Evolutionary conservation across 92 coral and sea anemone species (phyloP).

Genomic region (Siderastrea radians): DNA sequence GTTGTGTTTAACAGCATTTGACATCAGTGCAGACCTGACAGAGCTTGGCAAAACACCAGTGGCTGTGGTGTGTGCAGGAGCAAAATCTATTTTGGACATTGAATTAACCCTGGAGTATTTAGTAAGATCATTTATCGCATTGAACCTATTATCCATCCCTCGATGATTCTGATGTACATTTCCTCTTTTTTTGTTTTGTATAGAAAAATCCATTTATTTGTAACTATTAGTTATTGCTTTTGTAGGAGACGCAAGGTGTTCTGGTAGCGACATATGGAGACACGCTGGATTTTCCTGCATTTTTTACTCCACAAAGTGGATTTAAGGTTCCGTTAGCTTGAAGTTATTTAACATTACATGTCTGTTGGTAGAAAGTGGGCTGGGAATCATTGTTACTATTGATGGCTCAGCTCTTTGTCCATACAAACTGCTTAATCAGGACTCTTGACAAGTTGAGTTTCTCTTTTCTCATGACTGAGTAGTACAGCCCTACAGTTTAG

Average conservation of each 20-base stretch:
- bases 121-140: conserved; percentile 50
- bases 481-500: no score
- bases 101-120: conserved; percentile 91
- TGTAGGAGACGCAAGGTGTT: conserved; percentile 98
- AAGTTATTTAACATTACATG: no score
- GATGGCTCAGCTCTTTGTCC: no score
- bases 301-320: conserved; percentile 94
- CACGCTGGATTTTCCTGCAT: conserved; percentile 92
- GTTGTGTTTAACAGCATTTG: conserved; percentile 82
- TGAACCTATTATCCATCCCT: not conserved
- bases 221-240: not conserved
- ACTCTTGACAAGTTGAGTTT: no score
- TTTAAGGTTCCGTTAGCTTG: conserved; percentile 60
- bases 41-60: conserved; percentile 97
- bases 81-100: conserved; percentile 94
- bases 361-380: no score
- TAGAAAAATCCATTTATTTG: not conserved
- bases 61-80: conserved; percentile 96
- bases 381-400: no score
- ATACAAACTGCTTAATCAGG: no score
- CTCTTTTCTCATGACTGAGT: no score
- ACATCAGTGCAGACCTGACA: conserved; percentile 96
- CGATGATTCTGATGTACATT: not conserved
- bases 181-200: not conserved
- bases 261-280: conserved; percentile 96